Base-by-base conservation (phyloP, 2,888 invertebrate genomes). In the Caenorhabditis doughertyi region DNA sequence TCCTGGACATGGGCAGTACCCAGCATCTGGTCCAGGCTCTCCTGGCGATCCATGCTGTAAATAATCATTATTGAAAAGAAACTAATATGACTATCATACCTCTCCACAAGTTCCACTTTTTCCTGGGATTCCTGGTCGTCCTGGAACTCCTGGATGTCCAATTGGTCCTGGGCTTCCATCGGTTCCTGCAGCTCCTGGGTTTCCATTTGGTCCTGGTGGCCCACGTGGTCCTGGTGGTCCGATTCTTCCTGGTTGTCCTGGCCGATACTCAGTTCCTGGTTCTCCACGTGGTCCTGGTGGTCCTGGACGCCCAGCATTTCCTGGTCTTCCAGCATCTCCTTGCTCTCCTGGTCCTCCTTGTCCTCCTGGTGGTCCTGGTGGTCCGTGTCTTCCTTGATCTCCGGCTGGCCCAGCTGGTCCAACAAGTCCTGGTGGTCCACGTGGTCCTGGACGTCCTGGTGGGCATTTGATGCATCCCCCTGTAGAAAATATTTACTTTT, bases 401-500 rank as follows among this genome's bases (percentile, higher is more conserved):
- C 86, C 86, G 9, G 80, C 11, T n/a, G 77, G 72, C 71, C 86
- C 86, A 53, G 71, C 67, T 25, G 84, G 79, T 81, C 86, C 86
- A 21, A 23, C 60, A n/a, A 29, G 55, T 67, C 86, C 86, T 16
- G 83, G 39, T 49, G 70, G 67, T 51, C 84, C 83, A 25, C 65
- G 70, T 44, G 83, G 83, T 44, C 86, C 86, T 27, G 83, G 82
- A 32, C 83, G 72, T 64, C 85, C 85, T 44, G 82, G 82, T 42
- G 85, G 85, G 39, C 85, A 85, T 39, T 77, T 65, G 74, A 88
- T 73, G 55, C 88, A 88, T 39, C 88, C 88, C 49, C 88, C 88
- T 60, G 23, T 18, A 60, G 23, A 7, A 18, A 21, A 42, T 23
- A 7, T 8, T 16, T 27, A 23, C 42, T 21, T 18, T 2, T 16